A percentile compares a stretch with the other conserved stretches of the same genome.
Evolutionary conservation across 2,888 invertebrate species (phyloP).

Genomic region (Parnassius mnemosyne): DNA sequence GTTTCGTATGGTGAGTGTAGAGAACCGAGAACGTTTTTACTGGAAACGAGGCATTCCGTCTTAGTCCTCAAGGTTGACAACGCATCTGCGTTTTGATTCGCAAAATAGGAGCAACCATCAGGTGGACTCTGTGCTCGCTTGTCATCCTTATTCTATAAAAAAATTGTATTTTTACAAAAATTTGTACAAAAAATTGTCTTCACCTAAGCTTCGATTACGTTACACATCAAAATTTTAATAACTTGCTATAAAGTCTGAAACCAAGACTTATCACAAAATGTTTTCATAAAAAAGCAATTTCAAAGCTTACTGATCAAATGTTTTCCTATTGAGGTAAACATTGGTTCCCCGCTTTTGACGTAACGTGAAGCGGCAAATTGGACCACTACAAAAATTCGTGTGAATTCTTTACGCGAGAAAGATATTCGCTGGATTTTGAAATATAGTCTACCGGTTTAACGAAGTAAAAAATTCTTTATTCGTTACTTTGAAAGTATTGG

Average conservation of each 20-base stretch:
- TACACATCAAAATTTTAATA: background rate
- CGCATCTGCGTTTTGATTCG: too few species aligned
- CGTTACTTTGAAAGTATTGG: background rate
- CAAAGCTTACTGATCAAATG: background rate
- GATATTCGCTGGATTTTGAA: background rate
- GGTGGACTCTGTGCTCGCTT: too few species aligned
- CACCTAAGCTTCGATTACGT: too few species aligned
- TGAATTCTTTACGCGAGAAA: background rate
- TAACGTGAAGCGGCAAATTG: conserved; percentile 5
- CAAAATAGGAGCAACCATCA: too few species aligned
- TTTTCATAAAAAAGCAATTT: conserved; percentile 6
- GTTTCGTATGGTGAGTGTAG: too few species aligned
- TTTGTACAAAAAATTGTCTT: too few species aligned
- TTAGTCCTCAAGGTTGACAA: too few species aligned
- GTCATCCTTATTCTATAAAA: too few species aligned
- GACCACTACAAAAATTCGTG: background rate
- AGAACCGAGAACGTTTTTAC: too few species aligned
- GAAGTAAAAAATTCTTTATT: background rate
- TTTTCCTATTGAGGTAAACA: conserved; percentile 1
- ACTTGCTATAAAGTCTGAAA: background rate
- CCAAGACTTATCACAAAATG: background rate
- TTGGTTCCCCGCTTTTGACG: background rate
- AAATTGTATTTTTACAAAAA: too few species aligned
- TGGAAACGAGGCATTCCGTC: too few species aligned
- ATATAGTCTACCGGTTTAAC: background rate